Percentiles rank a stretch among this genome's conserved stretches.
phyloP scores from a whole-genome alignment of 2,888 invertebrate genomes.

The Drosophila engyochracea region DNA sequence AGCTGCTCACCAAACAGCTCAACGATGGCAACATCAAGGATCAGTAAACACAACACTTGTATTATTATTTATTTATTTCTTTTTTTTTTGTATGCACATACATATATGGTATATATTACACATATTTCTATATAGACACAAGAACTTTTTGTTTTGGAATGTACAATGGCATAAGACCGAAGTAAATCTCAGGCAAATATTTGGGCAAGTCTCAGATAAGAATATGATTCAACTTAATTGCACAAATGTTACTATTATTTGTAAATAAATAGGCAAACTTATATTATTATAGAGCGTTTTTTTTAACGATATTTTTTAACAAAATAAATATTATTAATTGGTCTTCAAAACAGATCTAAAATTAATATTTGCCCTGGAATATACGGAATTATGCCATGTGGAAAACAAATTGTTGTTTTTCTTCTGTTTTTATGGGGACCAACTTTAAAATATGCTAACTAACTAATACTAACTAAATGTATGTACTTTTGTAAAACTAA shows the following conservation, averaged over 20 bases:
- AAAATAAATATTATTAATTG: not conserved
- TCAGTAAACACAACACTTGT: conserved; percentile 14
- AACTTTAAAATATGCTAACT: conserved; percentile 52
- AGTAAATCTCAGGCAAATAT: conserved; percentile 22
- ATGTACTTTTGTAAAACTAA: conserved; percentile 30
- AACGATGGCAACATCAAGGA: conserved; percentile 14
- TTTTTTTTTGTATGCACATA: conserved; percentile 4
- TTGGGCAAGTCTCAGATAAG: not conserved
- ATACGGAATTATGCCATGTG: conserved; percentile 1
- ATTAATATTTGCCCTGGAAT: conserved; percentile 17
- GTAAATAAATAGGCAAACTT: not conserved
- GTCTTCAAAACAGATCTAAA: not conserved
- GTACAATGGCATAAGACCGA: conserved; percentile 2
- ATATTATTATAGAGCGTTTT: not conserved
- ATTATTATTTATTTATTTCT: not conserved
- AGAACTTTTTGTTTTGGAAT: conserved; percentile 24
- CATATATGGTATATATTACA: conserved; percentile 7
- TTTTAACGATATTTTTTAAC: not conserved
- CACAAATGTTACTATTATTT: not conserved
- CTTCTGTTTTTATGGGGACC: conserved; percentile 58
- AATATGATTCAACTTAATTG: not conserved
- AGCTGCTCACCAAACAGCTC: conserved; percentile 87
- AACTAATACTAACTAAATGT: conserved; percentile 20
- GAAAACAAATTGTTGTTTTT: conserved; percentile 3
- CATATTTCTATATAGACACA: conserved; percentile 11